Conservation (phyloP, 2,888 invertebrate genomes). For the Erebia epiphron region DNA sequence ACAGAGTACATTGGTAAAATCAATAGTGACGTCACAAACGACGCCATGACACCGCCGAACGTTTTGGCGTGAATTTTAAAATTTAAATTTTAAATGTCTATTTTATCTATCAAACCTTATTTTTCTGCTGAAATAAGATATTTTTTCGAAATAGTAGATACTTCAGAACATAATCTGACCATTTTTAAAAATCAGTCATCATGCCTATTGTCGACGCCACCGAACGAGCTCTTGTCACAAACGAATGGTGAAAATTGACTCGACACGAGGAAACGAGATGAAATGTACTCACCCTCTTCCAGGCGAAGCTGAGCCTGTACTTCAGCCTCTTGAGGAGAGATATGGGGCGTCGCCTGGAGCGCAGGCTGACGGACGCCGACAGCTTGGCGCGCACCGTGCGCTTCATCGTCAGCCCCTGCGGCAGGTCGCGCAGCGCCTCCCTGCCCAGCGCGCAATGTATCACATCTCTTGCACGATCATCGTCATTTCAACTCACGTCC, state of each 20-base stretch:
- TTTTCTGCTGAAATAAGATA: too few relatives aligned
- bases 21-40: too few relatives aligned
- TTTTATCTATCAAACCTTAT: too few relatives aligned
- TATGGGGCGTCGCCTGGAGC: conserved; percentile 79
- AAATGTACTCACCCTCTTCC: conserved; percentile 52
- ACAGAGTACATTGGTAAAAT: too few relatives aligned
- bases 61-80: too few relatives aligned
- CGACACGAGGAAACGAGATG: not conserved
- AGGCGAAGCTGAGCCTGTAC: conserved; percentile 82
- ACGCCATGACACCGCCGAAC: too few relatives aligned
- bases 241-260: not conserved
- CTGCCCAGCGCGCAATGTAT: conserved; percentile 58
- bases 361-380: conserved; percentile 82
- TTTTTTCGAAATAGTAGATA: too few relatives aligned
- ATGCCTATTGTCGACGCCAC: too few relatives aligned
- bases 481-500: not conserved
- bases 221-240: too few relatives aligned
- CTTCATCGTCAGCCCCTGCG: conserved; percentile 87
- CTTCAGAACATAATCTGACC: too few relatives aligned
- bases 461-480: not conserved
- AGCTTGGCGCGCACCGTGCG: conserved; percentile 85
- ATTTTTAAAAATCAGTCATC: too few relatives aligned
- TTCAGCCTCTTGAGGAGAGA: conserved; percentile 81
- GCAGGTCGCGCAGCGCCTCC: conserved; percentile 86
- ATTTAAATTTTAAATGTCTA: too few relatives aligned